Percentiles rank a stretch among this genome's conserved stretches.
Evolutionary conservation across 1,140 invertebrate genomes (phyloP).

Genomic region (Tigriopus japonicus): DNA sequence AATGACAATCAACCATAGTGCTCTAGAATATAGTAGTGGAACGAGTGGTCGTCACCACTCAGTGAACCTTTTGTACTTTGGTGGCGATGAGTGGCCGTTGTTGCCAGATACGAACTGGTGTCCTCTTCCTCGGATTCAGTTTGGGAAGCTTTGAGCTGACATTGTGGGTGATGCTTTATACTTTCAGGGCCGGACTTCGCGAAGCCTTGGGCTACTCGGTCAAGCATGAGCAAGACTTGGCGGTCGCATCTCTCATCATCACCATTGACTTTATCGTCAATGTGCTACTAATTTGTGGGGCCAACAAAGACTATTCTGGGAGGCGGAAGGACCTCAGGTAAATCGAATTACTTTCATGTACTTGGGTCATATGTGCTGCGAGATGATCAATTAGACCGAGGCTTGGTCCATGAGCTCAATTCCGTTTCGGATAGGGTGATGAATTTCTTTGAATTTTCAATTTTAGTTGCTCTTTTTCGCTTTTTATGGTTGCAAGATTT

Average conservation of each 20-base stretch:
- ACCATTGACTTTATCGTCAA: conserved; percentile 3
- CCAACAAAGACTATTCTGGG: conserved; percentile 11
- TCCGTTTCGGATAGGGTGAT: too few species aligned
- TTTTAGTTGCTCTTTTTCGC: too few species aligned
- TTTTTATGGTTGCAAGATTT: too few species aligned
- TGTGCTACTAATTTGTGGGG: conserved; percentile 3
- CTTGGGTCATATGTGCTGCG: too few species aligned
- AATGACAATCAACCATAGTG: too few species aligned
- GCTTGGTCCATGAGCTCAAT: too few species aligned
- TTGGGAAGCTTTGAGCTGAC: conserved; percentile 6
- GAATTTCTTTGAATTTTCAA: too few species aligned
- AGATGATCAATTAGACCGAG: too few species aligned
- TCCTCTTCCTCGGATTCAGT: conserved; percentile 9
- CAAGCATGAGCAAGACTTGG: conserved; percentile 2
- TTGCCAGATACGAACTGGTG: conserved; percentile 4
- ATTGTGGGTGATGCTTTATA: conserved; percentile 3
- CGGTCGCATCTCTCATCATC: background rate
- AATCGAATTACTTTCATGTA: background rate
- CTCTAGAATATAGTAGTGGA: too few species aligned
- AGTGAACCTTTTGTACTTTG: background rate
- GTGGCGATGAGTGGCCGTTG: conserved; percentile 1
- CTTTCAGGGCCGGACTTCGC: background rate
- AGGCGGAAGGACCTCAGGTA: conserved; percentile 2
- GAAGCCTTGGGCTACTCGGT: background rate
- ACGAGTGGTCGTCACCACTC: too few species aligned